Conservation (phyloP, 2,797 vertebrate species). For the Crenuchus spilurus region DNA sequence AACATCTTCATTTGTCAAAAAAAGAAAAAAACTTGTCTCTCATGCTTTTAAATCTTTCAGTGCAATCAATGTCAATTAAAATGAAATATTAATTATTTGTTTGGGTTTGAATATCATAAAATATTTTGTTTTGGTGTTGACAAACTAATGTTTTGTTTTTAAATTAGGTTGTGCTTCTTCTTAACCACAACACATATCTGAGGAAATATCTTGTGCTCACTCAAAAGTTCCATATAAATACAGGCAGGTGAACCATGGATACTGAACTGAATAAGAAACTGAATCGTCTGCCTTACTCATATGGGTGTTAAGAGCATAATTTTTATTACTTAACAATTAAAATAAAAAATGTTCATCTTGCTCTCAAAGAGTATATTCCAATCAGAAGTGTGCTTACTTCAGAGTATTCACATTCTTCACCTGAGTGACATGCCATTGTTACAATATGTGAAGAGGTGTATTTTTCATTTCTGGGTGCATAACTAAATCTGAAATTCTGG, state of each 20-base stretch:
- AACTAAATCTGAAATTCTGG: constrained; percentile 82
- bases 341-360: background rate
- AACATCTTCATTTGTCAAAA: constrained; percentile 6
- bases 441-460: constrained; percentile 62
- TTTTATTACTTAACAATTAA: background rate
- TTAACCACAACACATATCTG: constrained; percentile 66
- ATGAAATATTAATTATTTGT: constrained; percentile 39
- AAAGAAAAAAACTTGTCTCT: constrained; percentile 24
- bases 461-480: constrained; percentile 56
- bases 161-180: constrained; percentile 84
- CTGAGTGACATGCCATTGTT: constrained; percentile 52
- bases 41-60: constrained; percentile 51
- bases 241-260: constrained; percentile 2
- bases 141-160: constrained; percentile 59
- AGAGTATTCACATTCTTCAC: constrained; percentile 36
- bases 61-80: constrained; percentile 54
- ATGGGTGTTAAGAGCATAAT: background rate
- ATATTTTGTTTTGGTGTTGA: constrained; percentile 58
- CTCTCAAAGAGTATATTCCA: background rate
- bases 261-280: background rate
- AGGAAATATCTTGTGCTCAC: constrained; percentile 43
- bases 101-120: constrained; percentile 55
- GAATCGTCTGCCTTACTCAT: background rate
- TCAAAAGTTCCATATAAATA: constrained; percentile 31
- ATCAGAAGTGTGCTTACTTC: constrained; percentile 34